phyloP scores from a whole-genome alignment of 2,797 vertebrate genomes.

The Thripadectes ignobilis region DNA sequence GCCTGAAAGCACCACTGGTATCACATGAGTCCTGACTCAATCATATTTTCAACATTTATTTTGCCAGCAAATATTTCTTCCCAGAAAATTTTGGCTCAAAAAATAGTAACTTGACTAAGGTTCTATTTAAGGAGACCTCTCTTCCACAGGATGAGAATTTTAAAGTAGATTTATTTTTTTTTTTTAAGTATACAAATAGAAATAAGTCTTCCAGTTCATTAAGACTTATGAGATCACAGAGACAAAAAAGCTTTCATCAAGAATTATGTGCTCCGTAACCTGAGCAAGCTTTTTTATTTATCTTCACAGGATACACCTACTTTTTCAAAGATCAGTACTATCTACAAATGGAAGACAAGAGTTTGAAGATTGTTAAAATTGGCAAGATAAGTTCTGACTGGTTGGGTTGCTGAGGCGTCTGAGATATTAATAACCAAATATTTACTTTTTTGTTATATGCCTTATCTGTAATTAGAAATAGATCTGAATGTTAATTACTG shows the following conservation, averaged over 20 bases:
- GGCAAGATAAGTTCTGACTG: conserved; percentile 95
- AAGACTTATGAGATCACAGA: background rate
- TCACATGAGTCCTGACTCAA: background rate
- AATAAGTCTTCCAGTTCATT: background rate
- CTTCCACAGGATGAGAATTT: background rate
- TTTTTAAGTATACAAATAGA: background rate
- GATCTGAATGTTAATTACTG: conserved; percentile 73
- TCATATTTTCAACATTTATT: background rate
- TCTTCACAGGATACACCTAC: conserved; percentile 89
- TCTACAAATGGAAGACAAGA: conserved; percentile 94
- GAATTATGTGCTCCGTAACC: background rate
- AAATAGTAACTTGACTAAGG: background rate
- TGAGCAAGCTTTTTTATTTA: background rate
- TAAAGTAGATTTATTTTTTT: background rate
- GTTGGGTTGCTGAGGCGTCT: conserved; percentile 88
- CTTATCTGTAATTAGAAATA: conserved; percentile 69
- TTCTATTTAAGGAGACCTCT: background rate
- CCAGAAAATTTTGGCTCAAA: conserved; percentile 21
- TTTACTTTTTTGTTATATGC: conserved; percentile 49
- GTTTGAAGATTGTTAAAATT: conserved; percentile 94
- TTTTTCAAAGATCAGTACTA: conserved; percentile 97
- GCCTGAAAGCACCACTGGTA: background rate
- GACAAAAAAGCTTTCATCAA: background rate
- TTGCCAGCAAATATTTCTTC: background rate
- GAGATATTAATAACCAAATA: conserved; percentile 58